These are phyloP conservation scores for Micromesistius poutassou DNA, from an alignment of 2,797 vertebrate genomes.

Conservation along the genomic window DNA sequence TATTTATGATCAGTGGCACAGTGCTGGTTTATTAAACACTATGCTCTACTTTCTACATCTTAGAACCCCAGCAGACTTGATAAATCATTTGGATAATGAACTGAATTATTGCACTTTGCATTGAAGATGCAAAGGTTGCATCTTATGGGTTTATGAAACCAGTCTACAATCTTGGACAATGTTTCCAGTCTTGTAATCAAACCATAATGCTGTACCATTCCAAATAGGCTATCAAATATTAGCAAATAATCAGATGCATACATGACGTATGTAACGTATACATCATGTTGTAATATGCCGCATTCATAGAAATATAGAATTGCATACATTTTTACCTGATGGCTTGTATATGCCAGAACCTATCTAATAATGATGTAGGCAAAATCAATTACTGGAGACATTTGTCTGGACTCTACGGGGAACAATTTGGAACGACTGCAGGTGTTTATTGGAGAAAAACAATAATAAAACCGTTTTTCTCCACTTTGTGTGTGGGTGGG, in stretches of 20 bases:
- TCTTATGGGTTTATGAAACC: too few species aligned
- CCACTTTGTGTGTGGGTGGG: too few species aligned
- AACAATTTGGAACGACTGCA: too few species aligned
- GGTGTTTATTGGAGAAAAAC: too few species aligned
- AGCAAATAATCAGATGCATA: too few species aligned
- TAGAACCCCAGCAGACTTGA: constrained; percentile 40
- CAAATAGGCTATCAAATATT: too few species aligned
- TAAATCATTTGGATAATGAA: constrained; percentile 39
- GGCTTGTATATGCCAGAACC: not conserved
- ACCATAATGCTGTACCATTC: too few species aligned
- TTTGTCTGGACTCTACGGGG: too few species aligned
- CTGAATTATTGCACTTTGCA: constrained; percentile 24
- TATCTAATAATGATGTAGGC: not conserved
- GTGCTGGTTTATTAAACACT: constrained; percentile 50
- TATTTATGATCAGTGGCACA: constrained; percentile 56
- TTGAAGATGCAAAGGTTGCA: not conserved
- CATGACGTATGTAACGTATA: not conserved
- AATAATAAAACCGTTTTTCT: too few species aligned
- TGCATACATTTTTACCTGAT: not conserved
- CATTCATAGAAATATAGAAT: not conserved
- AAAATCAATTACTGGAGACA: not conserved
- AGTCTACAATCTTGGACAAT: too few species aligned
- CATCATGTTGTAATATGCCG: not conserved
- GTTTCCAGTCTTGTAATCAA: too few species aligned
- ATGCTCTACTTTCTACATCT: constrained; percentile 22